Base-by-base conservation (phyloP, 2,888 invertebrate genomes). In the Eupithecia exiguata region DNA sequence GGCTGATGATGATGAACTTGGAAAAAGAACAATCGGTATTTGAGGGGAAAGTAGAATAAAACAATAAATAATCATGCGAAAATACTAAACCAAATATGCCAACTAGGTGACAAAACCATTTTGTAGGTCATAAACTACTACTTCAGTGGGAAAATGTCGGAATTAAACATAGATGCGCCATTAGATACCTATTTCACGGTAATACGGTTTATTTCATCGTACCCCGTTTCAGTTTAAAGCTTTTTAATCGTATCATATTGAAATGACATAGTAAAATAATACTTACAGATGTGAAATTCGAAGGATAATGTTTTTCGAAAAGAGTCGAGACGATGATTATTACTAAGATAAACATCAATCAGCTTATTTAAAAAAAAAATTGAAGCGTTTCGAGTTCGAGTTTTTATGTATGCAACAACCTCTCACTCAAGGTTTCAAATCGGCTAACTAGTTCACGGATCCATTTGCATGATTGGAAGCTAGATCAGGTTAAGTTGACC, bases 381-480 rank as follows among this genome's bases (percentile, higher is more conserved):
- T 16, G 5, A 14, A 6, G 14, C 43, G 58, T 58, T 53, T 53
- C 5, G 14, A n/a, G n/a, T n/a, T n/a, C n/a, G 21, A 58, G 58
- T 58, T 25, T 2, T 25, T 25, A 58, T 58, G 21, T 53, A 53
- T 58, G 12, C 25, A 25, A 58, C 5, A 58, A 25, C 18, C 25
- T 25, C 14, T 14, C 1, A 16, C 61, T 61, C 30, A 30, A 30
- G 5, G 62, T 35, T 62, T 62, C 35, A 30, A 62, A 62, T 30
- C 35, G 62, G 35, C 18, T 35, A 62, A 35, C 62, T 18, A 62
- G 62, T 35, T 62, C 62, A 65, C 38, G 21, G 35, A 36, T 38
- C n/a, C 65, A 65, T 65, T 65, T 65, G 65, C 38, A 65, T 65
- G 38, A 65, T 65, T 38, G n/a, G 65, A 65, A 36, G 36, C 65